A percentile compares a stretch with the other conserved stretches of the same genome.
These are phyloP conservation scores for Drosophila parthenogenetica DNA, from an alignment of 2,888 invertebrate genomes.

Conservation along the genomic window DNA sequence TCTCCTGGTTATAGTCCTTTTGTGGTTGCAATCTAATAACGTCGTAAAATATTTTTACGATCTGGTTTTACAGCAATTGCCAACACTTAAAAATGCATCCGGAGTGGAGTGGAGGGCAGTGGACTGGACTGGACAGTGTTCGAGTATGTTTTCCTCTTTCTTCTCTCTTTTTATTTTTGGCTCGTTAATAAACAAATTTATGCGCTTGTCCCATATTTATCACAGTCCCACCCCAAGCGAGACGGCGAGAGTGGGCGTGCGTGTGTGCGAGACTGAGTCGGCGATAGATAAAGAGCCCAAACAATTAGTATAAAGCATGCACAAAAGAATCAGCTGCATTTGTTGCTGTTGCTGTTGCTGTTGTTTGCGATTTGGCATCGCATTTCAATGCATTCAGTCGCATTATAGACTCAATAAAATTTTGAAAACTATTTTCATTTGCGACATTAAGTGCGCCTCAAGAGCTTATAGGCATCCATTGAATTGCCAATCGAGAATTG, in stretches of 20 bases:
- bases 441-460: slow-evolving; percentile 35
- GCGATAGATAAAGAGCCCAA: slow-evolving; percentile 5
- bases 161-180: slow-evolving; percentile 11
- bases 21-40: slow-evolving; percentile 42
- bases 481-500: slow-evolving; percentile 23
- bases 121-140: slow-evolving; percentile 3
- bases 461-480: slow-evolving; percentile 35
- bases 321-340: slow-evolving; percentile 31
- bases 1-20: slow-evolving; percentile 15
- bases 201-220: slow-evolving; percentile 73
- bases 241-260: slow-evolving; percentile 9
- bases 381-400: slow-evolving; percentile 27
- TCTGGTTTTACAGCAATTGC: slow-evolving; percentile 51
- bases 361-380: slow-evolving; percentile 8
- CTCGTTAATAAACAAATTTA: slow-evolving; percentile 74
- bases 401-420: slow-evolving; percentile 64
- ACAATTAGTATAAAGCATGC: slow-evolving; percentile 68
- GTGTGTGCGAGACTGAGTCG: not conserved
- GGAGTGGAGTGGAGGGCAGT: slow-evolving; percentile 7
- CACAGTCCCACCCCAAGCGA: slow-evolving; percentile 26
- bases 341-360: too few relatives aligned
- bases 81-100: slow-evolving; percentile 59
- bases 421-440: slow-evolving; percentile 52
- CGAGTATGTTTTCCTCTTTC: slow-evolving; percentile 1
- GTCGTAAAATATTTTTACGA: slow-evolving; percentile 61